Conservation (phyloP, 2,113 vertebrate genomes). For the Excalfactoria chinensis region DNA sequence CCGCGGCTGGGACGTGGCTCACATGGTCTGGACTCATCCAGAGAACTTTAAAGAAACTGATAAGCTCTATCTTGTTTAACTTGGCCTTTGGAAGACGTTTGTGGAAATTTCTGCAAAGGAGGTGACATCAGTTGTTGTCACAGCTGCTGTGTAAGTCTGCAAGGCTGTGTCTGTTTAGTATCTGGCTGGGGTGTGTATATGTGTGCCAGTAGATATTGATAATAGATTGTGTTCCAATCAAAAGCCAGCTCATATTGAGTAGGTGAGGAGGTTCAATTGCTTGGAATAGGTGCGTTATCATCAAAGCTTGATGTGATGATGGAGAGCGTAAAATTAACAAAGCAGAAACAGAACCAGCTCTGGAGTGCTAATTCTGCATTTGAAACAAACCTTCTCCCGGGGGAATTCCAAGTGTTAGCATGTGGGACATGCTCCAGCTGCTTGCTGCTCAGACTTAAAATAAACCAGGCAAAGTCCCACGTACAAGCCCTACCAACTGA, state of each 20-base stretch:
- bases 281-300: background rate
- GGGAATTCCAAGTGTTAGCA: slow-evolving; percentile 68
- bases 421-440: slow-evolving; percentile 65
- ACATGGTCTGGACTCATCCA: slow-evolving; percentile 54
- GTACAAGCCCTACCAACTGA: background rate
- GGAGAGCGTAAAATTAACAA: background rate
- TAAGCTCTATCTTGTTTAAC: slow-evolving; percentile 73
- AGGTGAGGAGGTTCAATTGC: background rate
- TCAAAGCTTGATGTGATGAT: background rate
- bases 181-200: slow-evolving; percentile 9
- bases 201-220: slow-evolving; percentile 19
- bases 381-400: slow-evolving; percentile 22
- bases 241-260: background rate
- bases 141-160: slow-evolving; percentile 63
- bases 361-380: background rate
- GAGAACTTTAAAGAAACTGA: slow-evolving; percentile 65
- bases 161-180: slow-evolving; percentile 3
- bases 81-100: slow-evolving; percentile 67
- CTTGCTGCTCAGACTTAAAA: slow-evolving; percentile 61
- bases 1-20: slow-evolving; percentile 12
- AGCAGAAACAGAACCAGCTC: background rate
- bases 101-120: slow-evolving; percentile 73
- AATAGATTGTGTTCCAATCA: slow-evolving; percentile 51
- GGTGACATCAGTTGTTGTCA: slow-evolving; percentile 77
- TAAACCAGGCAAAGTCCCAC: slow-evolving; percentile 52